Evolutionary conservation across 2,113 vertebrate genomes (phyloP).

Genomic region (Mola mola): DNA sequence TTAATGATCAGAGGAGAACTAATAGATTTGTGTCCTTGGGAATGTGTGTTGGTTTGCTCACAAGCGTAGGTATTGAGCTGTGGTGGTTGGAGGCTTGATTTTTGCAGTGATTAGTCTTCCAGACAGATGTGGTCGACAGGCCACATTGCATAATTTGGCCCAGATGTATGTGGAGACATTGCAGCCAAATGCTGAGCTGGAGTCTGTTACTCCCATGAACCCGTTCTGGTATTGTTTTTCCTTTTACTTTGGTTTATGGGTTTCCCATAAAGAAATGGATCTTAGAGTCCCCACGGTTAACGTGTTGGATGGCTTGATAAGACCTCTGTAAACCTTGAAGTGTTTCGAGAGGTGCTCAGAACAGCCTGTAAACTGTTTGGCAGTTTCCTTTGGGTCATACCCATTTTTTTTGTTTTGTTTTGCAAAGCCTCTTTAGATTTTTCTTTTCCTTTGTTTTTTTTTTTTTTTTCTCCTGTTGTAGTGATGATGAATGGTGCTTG

Average conservation of each 20-base stretch:
- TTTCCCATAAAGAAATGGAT: slow-evolving; percentile 26
- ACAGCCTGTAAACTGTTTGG: slow-evolving; percentile 20
- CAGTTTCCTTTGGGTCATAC: slow-evolving; percentile 49
- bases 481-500: slow-evolving; percentile 69
- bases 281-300: slow-evolving; percentile 4
- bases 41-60: slow-evolving; percentile 18
- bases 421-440: slow-evolving; percentile 28
- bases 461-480: slow-evolving; percentile 31
- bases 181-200: slow-evolving; percentile 39
- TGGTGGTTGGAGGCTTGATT: slow-evolving; percentile 38
- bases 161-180: slow-evolving; percentile 62
- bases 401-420: slow-evolving; percentile 13
- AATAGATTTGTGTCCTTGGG: not conserved
- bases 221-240: slow-evolving; percentile 36
- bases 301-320: slow-evolving; percentile 5
- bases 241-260: slow-evolving; percentile 22
- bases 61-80: slow-evolving; percentile 24
- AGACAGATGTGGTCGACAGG: slow-evolving; percentile 57
- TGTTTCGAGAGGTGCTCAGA: slow-evolving; percentile 4
- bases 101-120: slow-evolving; percentile 60
- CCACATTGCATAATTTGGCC: slow-evolving; percentile 63
- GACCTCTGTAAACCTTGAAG: slow-evolving; percentile 1
- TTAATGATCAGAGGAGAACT: no score
- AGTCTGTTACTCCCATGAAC: slow-evolving; percentile 24
- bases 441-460: slow-evolving; percentile 56